Evolutionary conservation across 1,140 invertebrate genomes (phyloP).

Genomic region (Colletes latitarsis): DNA sequence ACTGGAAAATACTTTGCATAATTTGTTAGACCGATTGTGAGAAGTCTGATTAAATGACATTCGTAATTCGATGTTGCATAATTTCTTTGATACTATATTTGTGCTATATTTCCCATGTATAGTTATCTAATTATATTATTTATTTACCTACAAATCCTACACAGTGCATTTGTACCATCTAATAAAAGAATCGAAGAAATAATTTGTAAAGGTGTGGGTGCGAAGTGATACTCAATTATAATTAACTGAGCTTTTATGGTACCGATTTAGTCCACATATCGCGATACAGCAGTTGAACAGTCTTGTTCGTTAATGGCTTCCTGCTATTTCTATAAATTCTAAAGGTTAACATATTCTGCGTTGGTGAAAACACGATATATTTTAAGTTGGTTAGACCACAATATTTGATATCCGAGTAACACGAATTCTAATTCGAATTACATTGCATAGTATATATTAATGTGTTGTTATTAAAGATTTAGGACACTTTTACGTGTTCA

Average conservation of each 20-base stretch:
- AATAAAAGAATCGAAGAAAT: background rate
- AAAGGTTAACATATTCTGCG: conserved; percentile 46
- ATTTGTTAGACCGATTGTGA: background rate
- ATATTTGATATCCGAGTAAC: background rate
- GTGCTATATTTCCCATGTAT: too few relatives aligned
- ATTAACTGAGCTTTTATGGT: background rate
- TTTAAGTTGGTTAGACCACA: too few relatives aligned
- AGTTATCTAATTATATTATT: background rate
- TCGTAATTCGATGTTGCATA: background rate
- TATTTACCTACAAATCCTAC: too few relatives aligned
- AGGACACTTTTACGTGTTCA: too few relatives aligned
- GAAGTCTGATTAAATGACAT: background rate
- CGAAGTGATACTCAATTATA: background rate
- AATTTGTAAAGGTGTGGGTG: background rate
- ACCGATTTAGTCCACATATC: background rate
- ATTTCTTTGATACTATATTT: too few relatives aligned
- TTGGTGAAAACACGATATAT: conserved; percentile 16
- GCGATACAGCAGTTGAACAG: background rate
- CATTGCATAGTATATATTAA: background rate
- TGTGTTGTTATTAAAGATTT: too few relatives aligned
- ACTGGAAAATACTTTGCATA: background rate
- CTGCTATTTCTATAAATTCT: conserved; percentile 30
- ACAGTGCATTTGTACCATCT: background rate
- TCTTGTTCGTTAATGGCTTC: conserved; percentile 15
- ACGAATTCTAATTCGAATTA: background rate